Percentiles rank a stretch among this genome's conserved stretches.
Conservation (phyloP, 2,888 invertebrate species). For the Himalopsyche tibetana region DNA sequence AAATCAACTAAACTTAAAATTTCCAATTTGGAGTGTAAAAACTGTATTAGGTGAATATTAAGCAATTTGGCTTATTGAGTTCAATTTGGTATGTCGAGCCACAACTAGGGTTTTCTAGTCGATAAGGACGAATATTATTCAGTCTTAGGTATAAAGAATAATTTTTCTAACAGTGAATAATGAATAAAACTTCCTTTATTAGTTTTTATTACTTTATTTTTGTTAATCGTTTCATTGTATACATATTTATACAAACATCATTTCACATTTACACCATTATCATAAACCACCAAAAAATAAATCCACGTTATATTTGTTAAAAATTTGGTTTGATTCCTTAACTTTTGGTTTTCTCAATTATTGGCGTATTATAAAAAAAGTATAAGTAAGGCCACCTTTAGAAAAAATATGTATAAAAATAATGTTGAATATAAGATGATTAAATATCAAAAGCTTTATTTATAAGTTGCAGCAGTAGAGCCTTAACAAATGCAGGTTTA, state of each 20-base stretch:
- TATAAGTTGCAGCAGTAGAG: not conserved
- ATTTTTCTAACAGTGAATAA: not conserved
- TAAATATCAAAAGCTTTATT: conserved; percentile 24
- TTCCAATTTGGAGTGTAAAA: too few relatives aligned
- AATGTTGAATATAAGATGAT: conserved; percentile 28
- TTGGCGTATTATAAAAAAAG: conserved; percentile 17
- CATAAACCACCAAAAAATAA: conserved; percentile 35
- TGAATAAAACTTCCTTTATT: not conserved
- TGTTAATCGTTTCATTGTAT: conserved; percentile 41
- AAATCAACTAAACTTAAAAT: too few relatives aligned
- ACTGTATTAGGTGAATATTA: too few relatives aligned
- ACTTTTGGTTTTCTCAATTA: conserved; percentile 38
- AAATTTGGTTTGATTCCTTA: conserved; percentile 28
- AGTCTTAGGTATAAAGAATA: too few relatives aligned
- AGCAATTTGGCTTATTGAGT: too few relatives aligned
- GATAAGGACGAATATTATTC: too few relatives aligned
- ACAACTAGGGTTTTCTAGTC: too few relatives aligned
- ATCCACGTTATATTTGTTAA: conserved; percentile 19
- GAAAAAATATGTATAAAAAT: conserved; percentile 43
- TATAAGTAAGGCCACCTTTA: conserved; percentile 34
- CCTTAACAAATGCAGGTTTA: conserved; percentile 9
- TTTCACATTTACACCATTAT: conserved; percentile 37
- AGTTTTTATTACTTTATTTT: conserved; percentile 39
- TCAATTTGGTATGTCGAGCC: too few relatives aligned
- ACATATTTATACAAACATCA: conserved; percentile 35